Base-by-base conservation (phyloP, 1,140 invertebrate genomes). In the Thaumatotibia leucotreta region DNA sequence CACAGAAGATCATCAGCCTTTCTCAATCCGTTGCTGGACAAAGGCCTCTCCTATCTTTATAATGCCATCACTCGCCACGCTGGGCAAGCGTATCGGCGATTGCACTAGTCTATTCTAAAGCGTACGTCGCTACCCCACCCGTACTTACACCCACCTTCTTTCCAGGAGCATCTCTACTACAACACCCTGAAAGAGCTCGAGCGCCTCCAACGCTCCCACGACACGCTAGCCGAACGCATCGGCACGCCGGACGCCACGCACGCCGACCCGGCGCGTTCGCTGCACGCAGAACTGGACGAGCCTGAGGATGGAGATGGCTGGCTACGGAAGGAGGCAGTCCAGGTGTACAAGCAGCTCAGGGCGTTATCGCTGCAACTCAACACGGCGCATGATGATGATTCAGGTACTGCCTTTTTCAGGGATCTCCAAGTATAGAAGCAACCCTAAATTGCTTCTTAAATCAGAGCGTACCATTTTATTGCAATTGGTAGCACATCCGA, bases 201-300 rank as follows among this genome's bases (percentile, higher is more conserved):
- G 70, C 92, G 93, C 54, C 88, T 94, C 17, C 93, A 94, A 69
- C 88, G 93, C 52, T 94, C 94, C 67, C 94, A 94, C 73, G 91
- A 93, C 82, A 93, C 93, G 0, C 88, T 94, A 24, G 93, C 93
- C 35, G 94, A 94, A 72, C 80, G 93, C 54, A 84, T 94, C 67
- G 93, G 92, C 27, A 91, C 90, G 66, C 86, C 91, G 39, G 83
- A 88, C 11, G 76, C 82, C 0, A 74, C 74, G 0, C 89, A 88
- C 10, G 67, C 70, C 0, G 82, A 77, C 31, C 70, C 75, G 1
- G 86, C 79, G 9, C 84, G 93, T 65, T 95, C 95, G 27, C 88
- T 96, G 65, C 94, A 95, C 73, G 94, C 95, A 69, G 95, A 96
- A 92, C 95, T 96, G 95, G 95, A 96, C 78, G 94, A 94, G 68